phyloP scores from a whole-genome alignment of 2,888 invertebrate species.

The Papilio protenor region DNA sequence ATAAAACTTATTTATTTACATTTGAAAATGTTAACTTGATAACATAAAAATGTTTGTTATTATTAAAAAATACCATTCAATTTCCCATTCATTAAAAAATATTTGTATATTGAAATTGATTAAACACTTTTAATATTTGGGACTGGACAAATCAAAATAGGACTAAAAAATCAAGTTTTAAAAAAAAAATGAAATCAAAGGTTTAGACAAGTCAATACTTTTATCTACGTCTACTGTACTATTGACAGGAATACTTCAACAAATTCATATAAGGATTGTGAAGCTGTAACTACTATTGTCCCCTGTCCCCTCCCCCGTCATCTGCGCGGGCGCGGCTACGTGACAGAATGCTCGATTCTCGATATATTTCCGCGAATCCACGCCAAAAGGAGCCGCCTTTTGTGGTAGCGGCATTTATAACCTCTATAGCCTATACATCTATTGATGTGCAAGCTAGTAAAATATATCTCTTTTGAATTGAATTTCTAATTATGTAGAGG shows the following conservation, averaged over 20 bases:
- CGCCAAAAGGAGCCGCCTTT: conserved; percentile 9
- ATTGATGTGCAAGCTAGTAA: background rate
- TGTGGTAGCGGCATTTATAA: conserved; percentile 4
- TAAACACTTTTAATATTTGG: no score
- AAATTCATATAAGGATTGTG: background rate
- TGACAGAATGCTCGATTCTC: conserved; percentile 38
- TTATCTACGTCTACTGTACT: background rate
- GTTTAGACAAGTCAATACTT: background rate
- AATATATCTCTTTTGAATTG: background rate
- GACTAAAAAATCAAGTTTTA: no score
- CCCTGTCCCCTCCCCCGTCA: background rate
- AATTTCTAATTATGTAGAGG: background rate
- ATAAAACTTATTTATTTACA: no score
- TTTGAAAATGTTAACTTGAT: no score
- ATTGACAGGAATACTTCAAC: background rate
- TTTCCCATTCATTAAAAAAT: no score
- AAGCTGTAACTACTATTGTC: background rate
- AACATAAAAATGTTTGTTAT: no score
- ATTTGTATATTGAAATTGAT: no score
- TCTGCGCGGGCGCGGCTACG: conserved; percentile 22
- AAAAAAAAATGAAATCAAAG: no score
- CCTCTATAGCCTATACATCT: background rate
- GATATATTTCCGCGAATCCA: conserved; percentile 35
- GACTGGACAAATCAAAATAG: no score
- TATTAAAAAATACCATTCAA: no score